A percentile compares a stretch with the other conserved stretches of the same genome.
phyloP scores from a whole-genome alignment of 37 sponge, comb jelly and placozoan genomes.

The Cladorhizidae sp. region DNA sequence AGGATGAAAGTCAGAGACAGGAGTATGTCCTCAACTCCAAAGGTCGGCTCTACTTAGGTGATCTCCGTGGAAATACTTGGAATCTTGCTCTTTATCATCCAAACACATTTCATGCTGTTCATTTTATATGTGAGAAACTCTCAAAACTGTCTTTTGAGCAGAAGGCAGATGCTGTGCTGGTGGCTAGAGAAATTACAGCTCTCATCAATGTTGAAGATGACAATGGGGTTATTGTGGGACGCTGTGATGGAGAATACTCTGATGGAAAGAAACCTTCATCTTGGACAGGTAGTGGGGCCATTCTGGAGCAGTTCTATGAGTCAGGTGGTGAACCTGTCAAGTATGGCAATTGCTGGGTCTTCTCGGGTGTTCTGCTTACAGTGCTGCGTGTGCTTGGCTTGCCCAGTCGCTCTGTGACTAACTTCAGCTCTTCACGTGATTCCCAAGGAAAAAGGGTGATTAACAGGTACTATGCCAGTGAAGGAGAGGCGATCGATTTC shows the following conservation, averaged over 20 bases:
- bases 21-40: slow-evolving; percentile 66
- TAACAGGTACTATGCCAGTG: slow-evolving; percentile 48
- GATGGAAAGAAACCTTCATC: slow-evolving; percentile 38
- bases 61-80: slow-evolving; percentile 53
- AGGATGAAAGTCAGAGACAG: slow-evolving; percentile 29
- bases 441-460: slow-evolving; percentile 45
- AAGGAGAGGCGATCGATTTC: slow-evolving; percentile 50
- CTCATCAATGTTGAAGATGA: slow-evolving; percentile 53
- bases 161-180: slow-evolving; percentile 30
- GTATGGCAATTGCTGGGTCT: slow-evolving; percentile 83
- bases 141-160: slow-evolving; percentile 48
- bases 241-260: slow-evolving; percentile 63
- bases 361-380: no score
- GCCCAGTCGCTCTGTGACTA: no score
- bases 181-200: slow-evolving; percentile 52
- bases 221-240: slow-evolving; percentile 49
- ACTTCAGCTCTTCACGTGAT: slow-evolving; percentile 73
- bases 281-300: slow-evolving; percentile 59
- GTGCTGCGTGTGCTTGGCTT: slow-evolving; percentile 58
- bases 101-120: slow-evolving; percentile 36
- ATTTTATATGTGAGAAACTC: slow-evolving; percentile 24
- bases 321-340: slow-evolving; percentile 43
- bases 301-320: slow-evolving; percentile 48
- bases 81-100: slow-evolving; percentile 60
- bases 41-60: slow-evolving; percentile 38